A percentile compares a stretch with the other conserved stretches of the same genome.
These are phyloP conservation scores for Drosophila ochracea DNA, from an alignment of 2,888 invertebrate species.

Conservation along the genomic window DNA sequence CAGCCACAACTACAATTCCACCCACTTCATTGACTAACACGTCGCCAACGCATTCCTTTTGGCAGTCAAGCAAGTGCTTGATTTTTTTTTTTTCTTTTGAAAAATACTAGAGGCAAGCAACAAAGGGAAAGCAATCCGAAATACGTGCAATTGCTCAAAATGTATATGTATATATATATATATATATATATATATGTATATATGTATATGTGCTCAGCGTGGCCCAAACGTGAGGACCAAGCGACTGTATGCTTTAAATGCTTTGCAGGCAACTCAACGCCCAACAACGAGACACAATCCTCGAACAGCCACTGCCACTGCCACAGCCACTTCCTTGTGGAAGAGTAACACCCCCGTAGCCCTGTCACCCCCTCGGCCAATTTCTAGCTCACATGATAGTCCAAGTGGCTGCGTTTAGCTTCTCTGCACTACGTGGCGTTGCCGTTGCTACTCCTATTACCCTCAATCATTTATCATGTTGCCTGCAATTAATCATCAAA, in stretches of 20 bases:
- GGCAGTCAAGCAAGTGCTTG: slow-evolving; percentile 33
- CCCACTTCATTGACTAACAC: slow-evolving; percentile 62
- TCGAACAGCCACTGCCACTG: slow-evolving; percentile 3
- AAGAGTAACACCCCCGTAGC: slow-evolving; percentile 7
- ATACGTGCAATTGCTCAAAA: slow-evolving; percentile 76
- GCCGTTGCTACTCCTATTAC: slow-evolving; percentile 72
- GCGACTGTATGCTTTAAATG: slow-evolving; percentile 65
- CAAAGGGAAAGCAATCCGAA: slow-evolving; percentile 55
- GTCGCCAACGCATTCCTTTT: slow-evolving; percentile 40
- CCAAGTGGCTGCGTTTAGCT: slow-evolving; percentile 4
- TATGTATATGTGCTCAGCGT: slow-evolving; percentile 33
- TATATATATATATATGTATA: slow-evolving; percentile 13
- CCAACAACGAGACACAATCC: slow-evolving; percentile 17
- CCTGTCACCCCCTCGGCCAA: background rate
- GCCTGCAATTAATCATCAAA: slow-evolving; percentile 83
- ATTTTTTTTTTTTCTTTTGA: slow-evolving; percentile 3
- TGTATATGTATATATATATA: slow-evolving; percentile 7
- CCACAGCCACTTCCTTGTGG: background rate
- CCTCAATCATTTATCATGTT: slow-evolving; percentile 83
- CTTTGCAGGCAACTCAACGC: slow-evolving; percentile 31
- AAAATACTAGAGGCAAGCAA: slow-evolving; percentile 54
- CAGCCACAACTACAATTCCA: slow-evolving; percentile 25
- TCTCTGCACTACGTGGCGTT: slow-evolving; percentile 32
- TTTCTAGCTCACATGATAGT: slow-evolving; percentile 4
- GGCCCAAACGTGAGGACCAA: slow-evolving; percentile 56